These are phyloP conservation scores for Euwallacea similis DNA, from an alignment of 1,140 invertebrate genomes.

Conservation along the genomic window DNA sequence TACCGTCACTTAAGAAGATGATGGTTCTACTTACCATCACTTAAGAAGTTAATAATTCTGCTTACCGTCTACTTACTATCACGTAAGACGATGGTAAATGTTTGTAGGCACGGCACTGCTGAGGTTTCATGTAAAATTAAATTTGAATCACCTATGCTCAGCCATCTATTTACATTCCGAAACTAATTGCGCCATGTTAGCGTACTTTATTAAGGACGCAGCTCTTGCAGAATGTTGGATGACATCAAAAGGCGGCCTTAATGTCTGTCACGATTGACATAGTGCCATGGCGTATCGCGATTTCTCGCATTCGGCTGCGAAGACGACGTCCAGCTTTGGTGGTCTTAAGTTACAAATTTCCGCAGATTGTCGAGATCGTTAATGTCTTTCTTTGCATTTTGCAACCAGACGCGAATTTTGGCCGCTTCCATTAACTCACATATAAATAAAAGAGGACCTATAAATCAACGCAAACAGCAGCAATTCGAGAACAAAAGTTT, in stretches of 20 bases:
- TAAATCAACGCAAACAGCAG: constrained; percentile 3
- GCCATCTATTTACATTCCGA: constrained; percentile 33
- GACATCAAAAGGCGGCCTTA: constrained; percentile 28
- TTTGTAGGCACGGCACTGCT: constrained; percentile 2
- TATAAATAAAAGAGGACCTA: not conserved
- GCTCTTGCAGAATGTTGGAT: constrained; percentile 24
- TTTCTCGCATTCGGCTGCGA: not conserved
- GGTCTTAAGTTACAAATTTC: constrained; percentile 8
- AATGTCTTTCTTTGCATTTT: too few relatives aligned
- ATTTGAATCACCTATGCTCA: constrained; percentile 17
- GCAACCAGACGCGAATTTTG: too few relatives aligned
- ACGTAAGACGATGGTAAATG: too few relatives aligned
- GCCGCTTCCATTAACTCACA: too few relatives aligned
- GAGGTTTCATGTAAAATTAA: constrained; percentile 3
- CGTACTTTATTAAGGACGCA: constrained; percentile 28
- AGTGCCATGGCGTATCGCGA: constrained; percentile 11
- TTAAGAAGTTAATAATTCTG: too few relatives aligned
- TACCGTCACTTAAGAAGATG: too few relatives aligned
- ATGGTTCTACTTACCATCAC: too few relatives aligned
- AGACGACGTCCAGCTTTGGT: constrained; percentile 9
- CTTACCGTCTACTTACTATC: too few relatives aligned
- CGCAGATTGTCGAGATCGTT: too few relatives aligned
- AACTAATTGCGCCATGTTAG: constrained; percentile 33
- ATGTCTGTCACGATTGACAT: constrained; percentile 33
- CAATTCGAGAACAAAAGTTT: not conserved